Evolutionary conservation across 2,888 invertebrate genomes (phyloP).

Genomic region (Parasteatoda lunata): DNA sequence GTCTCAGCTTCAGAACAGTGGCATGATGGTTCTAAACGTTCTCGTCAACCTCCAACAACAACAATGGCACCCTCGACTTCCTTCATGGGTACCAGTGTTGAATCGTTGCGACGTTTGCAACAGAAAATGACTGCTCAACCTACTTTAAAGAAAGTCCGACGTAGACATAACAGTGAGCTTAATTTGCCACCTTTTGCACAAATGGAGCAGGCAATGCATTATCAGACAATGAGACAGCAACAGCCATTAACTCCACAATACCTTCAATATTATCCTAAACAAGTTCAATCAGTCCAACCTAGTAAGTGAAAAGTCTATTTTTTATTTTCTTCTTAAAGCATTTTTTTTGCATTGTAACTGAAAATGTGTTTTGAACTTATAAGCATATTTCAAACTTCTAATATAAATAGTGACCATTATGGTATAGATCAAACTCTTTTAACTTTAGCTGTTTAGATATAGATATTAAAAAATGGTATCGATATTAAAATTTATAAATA

Average conservation of each 20-base stretch:
- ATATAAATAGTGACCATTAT: too few relatives aligned
- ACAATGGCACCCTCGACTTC: conserved; percentile 54
- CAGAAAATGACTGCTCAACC: conserved; percentile 73
- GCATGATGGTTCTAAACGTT: conserved; percentile 12
- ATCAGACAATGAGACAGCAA: conserved; percentile 28
- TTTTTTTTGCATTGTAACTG: too few relatives aligned
- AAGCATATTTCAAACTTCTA: too few relatives aligned
- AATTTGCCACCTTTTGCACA: conserved; percentile 77
- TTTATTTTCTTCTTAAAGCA: too few relatives aligned
- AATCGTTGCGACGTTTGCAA: conserved; percentile 60
- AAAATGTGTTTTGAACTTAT: too few relatives aligned
- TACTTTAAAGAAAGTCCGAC: conserved; percentile 73
- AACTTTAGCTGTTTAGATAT: too few relatives aligned
- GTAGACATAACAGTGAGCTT: conserved; percentile 78
- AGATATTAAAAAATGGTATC: too few relatives aligned
- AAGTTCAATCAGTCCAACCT: neutral
- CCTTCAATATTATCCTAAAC: conserved; percentile 20
- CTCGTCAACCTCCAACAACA: conserved; percentile 17
- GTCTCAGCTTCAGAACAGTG: conserved; percentile 58
- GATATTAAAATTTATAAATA: too few relatives aligned
- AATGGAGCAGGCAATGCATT: conserved; percentile 76
- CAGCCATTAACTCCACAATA: conserved; percentile 9
- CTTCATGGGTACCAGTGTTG: conserved; percentile 24
- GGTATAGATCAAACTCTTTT: too few relatives aligned
- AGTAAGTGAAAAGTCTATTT: neutral